Conservation (phyloP, 2,888 invertebrate species). For the Bursaphelenchus okinawaensis region DNA sequence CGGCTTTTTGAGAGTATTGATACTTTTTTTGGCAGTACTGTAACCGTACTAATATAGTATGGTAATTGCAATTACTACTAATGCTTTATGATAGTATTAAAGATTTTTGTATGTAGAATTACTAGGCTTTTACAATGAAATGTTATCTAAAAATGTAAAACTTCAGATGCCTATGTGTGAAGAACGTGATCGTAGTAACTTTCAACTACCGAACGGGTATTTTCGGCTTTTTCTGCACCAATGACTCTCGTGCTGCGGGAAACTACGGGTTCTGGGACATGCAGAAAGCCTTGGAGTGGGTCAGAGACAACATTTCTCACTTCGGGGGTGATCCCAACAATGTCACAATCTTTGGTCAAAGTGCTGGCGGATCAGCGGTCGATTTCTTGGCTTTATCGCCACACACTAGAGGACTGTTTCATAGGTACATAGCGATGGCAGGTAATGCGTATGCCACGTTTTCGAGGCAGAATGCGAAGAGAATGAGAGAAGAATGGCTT, state of each 20-base stretch:
- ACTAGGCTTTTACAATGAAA: too few species aligned
- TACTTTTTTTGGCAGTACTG: too few species aligned
- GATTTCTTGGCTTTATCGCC: conserved; percentile 38
- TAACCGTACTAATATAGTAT: too few species aligned
- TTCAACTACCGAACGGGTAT: conserved; percentile 45
- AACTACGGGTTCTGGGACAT: conserved; percentile 53
- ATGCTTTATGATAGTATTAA: neutral
- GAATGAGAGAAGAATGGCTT: conserved; percentile 13
- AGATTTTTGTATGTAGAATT: too few species aligned
- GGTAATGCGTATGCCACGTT: conserved; percentile 27
- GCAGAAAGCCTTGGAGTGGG: conserved; percentile 47
- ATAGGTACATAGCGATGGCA: conserved; percentile 38
- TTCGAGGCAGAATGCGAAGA: neutral
- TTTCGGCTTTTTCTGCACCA: conserved; percentile 37
- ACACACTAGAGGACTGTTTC: conserved; percentile 29
- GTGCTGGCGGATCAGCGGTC: conserved; percentile 43
- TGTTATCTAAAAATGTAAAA: conserved; percentile 23
- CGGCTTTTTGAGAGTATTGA: too few species aligned
- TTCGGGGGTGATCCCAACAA: conserved; percentile 48
- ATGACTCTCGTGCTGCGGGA: conserved; percentile 24
- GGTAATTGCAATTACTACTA: neutral
- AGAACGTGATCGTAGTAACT: conserved; percentile 43
- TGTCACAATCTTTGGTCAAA: conserved; percentile 50
- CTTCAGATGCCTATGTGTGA: conserved; percentile 36
- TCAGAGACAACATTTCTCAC: conserved; percentile 40